Base-by-base conservation (phyloP, 2,797 vertebrate genomes). In the Heteromormyrus szaboi region DNA sequence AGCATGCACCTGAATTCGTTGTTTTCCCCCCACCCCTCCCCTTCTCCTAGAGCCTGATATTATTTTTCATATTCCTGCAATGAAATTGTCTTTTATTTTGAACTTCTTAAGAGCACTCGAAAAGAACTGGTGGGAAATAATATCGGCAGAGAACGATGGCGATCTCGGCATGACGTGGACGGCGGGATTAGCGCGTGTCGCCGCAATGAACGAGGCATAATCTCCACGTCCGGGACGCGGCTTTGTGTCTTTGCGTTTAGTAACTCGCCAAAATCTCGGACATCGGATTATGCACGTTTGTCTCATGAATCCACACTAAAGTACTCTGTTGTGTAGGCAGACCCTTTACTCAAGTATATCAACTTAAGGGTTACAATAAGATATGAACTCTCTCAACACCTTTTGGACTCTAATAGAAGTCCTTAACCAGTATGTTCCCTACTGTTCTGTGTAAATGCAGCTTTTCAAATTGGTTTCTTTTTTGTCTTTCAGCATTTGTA, bases 1-100 rank as follows among this genome's bases (percentile, higher is more conserved):
- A 93, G 93, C 94, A 95, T 95, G 95, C 92, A 91, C 89, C 90
- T 91, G 95, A 95, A 96, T 95, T 95, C 93, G 95, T 95, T 94
- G 50, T 25, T 59, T 33, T 5, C 19, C 19, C 48, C 50, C 11
- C 11, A 0, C 54, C 54, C 54, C 2, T 14, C 37, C n/a, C 85
- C 51, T 86, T 14, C 59, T 48, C 46, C 81, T 44, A 87, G 76
- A 89, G 89, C 53, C 85, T 84, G 51, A 86, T 44, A 76, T 89
- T 86, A 84, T 86, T 89, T 90, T 90, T 88, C 91, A 92, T 92
- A 37, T 76, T 89, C 83, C 6, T 85, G 22, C 41, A 33, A 46
- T 86, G 29, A 86, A 29, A 72, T 37, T 72, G 44, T 72, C 50
- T 89, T 84, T 86, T 48, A 50, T 59, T 79, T 29, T 85, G 4